Evolutionary conservation across 2,113 vertebrate species (phyloP), one percentile per base, ranked within the genome.

Genomic region (Nerophis ophidion): DNA sequence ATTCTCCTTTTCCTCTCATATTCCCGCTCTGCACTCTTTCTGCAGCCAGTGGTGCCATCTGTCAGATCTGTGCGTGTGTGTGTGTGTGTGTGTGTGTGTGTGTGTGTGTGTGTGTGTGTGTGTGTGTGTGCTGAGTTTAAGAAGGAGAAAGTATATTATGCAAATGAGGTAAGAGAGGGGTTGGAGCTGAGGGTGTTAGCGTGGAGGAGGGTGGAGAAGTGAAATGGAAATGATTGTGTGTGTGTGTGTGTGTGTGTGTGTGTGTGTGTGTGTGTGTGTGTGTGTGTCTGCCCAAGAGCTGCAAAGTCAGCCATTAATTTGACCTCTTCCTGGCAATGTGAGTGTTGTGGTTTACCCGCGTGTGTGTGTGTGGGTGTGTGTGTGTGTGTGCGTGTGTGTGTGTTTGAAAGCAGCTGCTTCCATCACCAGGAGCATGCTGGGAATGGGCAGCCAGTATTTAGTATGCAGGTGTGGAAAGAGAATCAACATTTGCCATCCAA

Each of bases 41-140:
- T 82, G 71, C 74, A 81, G 84, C 82, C 86, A 88, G 84, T 76
- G 78, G 81, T 88, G 84, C 84, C 82, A 86, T 86, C 80, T 85
- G 83, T 85, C 80, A 79, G 62, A 53, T 53, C 4, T 57, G n/a
- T 68, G 61, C 66, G 44, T 71, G 50, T 71, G 36, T 75, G 56
- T 61, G 66, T 60, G 56, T 60, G 67, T 60, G 69, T 61, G 51
- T 64, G 45, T 60, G 75, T 68, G 36, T 60, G 33, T 60, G 14
- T 60, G 68, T 42, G 36, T 26, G 67, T 61, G 69, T 61, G 51
- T 64, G 45, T 60, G 75, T 68, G 36, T 60, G 33, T 60, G 14
- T 60, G 68, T 42, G 36, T 26, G 19, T 26, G 19, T 26, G 36
- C 61, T 51, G 53, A 67, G 65, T 64, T 80, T 81, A 67, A 75